Evolutionary conservation across 1,140 invertebrate species (phyloP).

Genomic region (Saccostrea echinata): DNA sequence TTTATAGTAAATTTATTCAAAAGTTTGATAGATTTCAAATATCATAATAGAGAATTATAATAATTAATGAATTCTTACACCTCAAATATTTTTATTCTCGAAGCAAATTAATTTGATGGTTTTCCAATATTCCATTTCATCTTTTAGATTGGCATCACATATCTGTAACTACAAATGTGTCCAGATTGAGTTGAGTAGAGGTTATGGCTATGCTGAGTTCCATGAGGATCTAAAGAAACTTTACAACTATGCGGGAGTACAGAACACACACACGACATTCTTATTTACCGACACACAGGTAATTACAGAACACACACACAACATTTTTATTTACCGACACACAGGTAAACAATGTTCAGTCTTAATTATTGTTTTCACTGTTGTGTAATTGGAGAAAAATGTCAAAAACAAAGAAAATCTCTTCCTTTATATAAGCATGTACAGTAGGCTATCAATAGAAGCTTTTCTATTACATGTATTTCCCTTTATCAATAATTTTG

Average conservation of each 20-base stretch:
- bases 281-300: constrained; percentile 80
- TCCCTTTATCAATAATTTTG: too few relatives aligned
- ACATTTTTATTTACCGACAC: background rate
- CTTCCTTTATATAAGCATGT: too few relatives aligned
- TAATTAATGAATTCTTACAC: too few relatives aligned
- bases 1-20: background rate
- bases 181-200: constrained; percentile 91
- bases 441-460: too few relatives aligned
- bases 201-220: constrained; percentile 89
- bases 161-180: constrained; percentile 85
- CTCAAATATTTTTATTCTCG: too few relatives aligned
- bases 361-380: too few relatives aligned
- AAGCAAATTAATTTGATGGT: too few relatives aligned
- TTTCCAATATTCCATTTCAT: background rate
- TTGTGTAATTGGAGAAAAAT: too few relatives aligned
- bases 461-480: too few relatives aligned
- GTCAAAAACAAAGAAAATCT: too few relatives aligned
- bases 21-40: background rate
- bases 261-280: constrained; percentile 80
- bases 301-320: background rate
- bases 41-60: too few relatives aligned
- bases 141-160: constrained; percentile 77
- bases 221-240: constrained; percentile 89
- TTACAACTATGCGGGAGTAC: constrained; percentile 81
- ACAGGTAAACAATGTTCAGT: too few relatives aligned